Evolutionary conservation across 2,797 vertebrate species (phyloP).

Genomic region (Eulemur mongoz): DNA sequence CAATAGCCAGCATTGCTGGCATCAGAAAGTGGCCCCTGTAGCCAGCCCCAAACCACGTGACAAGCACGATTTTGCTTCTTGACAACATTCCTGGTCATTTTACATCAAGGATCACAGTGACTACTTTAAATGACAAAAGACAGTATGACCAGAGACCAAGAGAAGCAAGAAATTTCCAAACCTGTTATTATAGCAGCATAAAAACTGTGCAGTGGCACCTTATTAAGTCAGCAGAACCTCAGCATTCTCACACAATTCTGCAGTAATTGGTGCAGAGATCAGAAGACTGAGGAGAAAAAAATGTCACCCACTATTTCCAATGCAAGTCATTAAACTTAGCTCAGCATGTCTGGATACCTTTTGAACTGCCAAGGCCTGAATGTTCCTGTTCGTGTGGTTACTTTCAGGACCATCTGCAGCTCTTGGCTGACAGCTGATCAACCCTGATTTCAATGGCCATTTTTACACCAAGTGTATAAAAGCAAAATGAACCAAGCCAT

Average conservation of each 20-base stretch:
- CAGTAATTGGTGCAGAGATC: neutral
- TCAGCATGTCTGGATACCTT: neutral
- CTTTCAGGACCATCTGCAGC: neutral
- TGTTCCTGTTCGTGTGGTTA: neutral
- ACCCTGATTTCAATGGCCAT: neutral
- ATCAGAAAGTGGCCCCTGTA: neutral
- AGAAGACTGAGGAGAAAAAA: neutral
- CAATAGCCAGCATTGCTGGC: neutral
- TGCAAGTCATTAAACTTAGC: neutral
- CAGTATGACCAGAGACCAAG: neutral
- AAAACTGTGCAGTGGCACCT: neutral
- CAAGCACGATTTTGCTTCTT: neutral
- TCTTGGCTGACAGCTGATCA: neutral
- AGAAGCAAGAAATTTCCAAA: neutral
- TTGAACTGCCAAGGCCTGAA: neutral
- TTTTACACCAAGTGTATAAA: neutral
- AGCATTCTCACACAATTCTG: neutral
- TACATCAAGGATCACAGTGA: neutral
- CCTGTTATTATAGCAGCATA: neutral
- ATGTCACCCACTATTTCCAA: neutral
- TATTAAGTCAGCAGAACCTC: neutral
- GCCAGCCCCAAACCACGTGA: rapidly evolving
- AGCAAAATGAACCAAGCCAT: neutral
- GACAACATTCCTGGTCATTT: neutral
- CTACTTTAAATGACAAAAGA: neutral